Conservation (phyloP, 2,888 invertebrate species). For the Ecliptopera silaceata region DNA sequence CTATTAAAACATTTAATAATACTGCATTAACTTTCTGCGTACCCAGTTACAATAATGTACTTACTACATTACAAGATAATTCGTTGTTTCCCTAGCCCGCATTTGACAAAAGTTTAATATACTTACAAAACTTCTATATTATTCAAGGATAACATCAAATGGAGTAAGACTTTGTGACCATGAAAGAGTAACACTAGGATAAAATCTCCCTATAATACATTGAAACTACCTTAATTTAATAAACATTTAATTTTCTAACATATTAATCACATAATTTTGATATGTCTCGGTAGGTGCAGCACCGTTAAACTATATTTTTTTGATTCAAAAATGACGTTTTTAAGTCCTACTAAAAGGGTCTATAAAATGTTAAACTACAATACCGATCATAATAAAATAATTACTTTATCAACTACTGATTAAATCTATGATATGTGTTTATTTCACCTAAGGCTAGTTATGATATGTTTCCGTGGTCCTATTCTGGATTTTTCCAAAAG, state of each 20-base stretch:
- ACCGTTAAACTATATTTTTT: constrained; percentile 66
- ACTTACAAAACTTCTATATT: constrained; percentile 38
- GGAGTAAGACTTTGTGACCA: constrained; percentile 36
- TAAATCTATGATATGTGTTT: constrained; percentile 71
- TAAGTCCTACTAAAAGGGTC: constrained; percentile 60
- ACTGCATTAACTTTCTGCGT: constrained; percentile 13
- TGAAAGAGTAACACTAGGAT: constrained; percentile 38
- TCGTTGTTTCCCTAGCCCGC: constrained; percentile 79
- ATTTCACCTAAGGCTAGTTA: constrained; percentile 61
- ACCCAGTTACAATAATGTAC: constrained; percentile 44
- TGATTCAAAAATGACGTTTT: constrained; percentile 48
- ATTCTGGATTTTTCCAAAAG: constrained; percentile 78
- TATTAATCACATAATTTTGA: constrained; percentile 77
- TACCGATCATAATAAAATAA: constrained; percentile 80
- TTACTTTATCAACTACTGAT: constrained; percentile 72
- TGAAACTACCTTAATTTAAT: constrained; percentile 58
- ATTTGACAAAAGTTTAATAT: constrained; percentile 75
- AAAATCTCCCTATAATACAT: constrained; percentile 48
- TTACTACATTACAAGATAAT: constrained; percentile 55
- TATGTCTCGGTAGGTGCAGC: constrained; percentile 76
- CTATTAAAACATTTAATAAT: neutral
- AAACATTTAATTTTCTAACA: constrained; percentile 53
- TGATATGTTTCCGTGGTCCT: constrained; percentile 79
- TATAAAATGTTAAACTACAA: constrained; percentile 76
- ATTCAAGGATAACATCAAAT: constrained; percentile 41